phyloP scores from a whole-genome alignment of 1,140 invertebrate species.

The Conus betulinus region DNA sequence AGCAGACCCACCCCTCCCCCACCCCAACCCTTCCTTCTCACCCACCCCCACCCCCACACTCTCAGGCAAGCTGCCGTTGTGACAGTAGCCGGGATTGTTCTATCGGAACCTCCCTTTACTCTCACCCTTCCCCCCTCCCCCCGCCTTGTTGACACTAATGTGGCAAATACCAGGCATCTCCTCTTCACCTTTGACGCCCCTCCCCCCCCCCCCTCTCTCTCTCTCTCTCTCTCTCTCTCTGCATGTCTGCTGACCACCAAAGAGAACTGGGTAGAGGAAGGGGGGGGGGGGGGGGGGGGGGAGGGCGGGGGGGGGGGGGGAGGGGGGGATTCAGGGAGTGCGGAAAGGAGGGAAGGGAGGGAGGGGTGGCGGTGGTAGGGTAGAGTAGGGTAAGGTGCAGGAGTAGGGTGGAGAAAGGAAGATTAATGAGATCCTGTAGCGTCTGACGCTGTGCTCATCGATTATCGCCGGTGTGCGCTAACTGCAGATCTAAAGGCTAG shows the following conservation, averaged over 20 bases:
- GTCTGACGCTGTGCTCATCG: not conserved
- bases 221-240: not conserved
- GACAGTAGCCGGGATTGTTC: no score
- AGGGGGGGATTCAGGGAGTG: no score
- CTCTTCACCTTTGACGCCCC: no score
- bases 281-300: no score
- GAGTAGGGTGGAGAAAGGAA: not conserved
- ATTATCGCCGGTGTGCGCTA: not conserved
- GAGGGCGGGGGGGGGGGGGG: no score
- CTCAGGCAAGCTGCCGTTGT: not conserved
- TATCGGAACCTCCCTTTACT: not conserved
- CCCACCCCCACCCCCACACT: not conserved
- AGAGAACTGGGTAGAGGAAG: no score
- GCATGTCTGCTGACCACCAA: not conserved
- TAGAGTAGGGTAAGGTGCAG: not conserved
- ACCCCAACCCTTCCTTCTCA: no score
- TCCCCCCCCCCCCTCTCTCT: not conserved
- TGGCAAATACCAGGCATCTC: not conserved
- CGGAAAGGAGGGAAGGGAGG: not conserved
- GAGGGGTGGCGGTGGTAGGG: not conserved
- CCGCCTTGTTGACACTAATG: constrained; percentile 1
- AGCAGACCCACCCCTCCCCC: not conserved
- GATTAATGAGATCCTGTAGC: not conserved
- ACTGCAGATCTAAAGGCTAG: not conserved
- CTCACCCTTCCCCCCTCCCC: not conserved